phyloP scores from a whole-genome alignment of 2,888 invertebrate species.

The Apamea monoglypha region DNA sequence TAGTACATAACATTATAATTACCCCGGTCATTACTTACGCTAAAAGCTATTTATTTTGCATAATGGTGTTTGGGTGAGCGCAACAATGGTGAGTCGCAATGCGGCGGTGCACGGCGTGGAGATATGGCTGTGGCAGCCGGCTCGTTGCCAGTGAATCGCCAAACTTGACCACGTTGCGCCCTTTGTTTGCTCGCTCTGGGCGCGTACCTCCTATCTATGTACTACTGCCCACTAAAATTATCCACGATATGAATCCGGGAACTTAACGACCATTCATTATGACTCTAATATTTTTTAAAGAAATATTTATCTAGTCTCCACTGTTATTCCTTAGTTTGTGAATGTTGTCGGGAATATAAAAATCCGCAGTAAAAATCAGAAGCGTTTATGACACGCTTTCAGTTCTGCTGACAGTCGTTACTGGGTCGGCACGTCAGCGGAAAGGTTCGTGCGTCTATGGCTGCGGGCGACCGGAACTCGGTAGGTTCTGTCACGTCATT shows the following conservation, averaged over 20 bases:
- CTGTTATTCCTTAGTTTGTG: slow-evolving; percentile 35
- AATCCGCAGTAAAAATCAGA: slow-evolving; percentile 53
- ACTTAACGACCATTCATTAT: slow-evolving; percentile 39
- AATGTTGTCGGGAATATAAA: slow-evolving; percentile 49
- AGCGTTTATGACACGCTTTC: slow-evolving; percentile 68
- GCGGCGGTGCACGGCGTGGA: slow-evolving; percentile 71
- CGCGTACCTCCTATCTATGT: slow-evolving; percentile 70
- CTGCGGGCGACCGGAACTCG: slow-evolving; percentile 76
- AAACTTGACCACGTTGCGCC: slow-evolving; percentile 81
- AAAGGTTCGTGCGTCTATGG: slow-evolving; percentile 73
- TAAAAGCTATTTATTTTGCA: slow-evolving; percentile 84
- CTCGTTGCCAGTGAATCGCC: slow-evolving; percentile 79
- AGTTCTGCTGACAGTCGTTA: slow-evolving; percentile 71
- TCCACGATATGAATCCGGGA: slow-evolving; percentile 42
- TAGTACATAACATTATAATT: slow-evolving; percentile 79
- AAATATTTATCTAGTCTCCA: slow-evolving; percentile 32
- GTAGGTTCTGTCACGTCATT: slow-evolving; percentile 73
- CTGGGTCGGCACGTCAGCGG: slow-evolving; percentile 71
- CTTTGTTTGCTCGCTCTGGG: slow-evolving; percentile 74
- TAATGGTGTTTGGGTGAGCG: slow-evolving; percentile 82
- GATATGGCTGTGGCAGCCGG: slow-evolving; percentile 77
- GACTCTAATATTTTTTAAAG: slow-evolving; percentile 32
- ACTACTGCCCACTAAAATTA: slow-evolving; percentile 71
- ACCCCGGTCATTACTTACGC: slow-evolving; percentile 79
- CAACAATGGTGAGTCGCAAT: slow-evolving; percentile 80